A percentile compares a stretch with the other conserved stretches of the same genome.
Evolutionary conservation across 2,797 vertebrate species (phyloP).

Genomic region (Urocyon cinereoargenteus): DNA sequence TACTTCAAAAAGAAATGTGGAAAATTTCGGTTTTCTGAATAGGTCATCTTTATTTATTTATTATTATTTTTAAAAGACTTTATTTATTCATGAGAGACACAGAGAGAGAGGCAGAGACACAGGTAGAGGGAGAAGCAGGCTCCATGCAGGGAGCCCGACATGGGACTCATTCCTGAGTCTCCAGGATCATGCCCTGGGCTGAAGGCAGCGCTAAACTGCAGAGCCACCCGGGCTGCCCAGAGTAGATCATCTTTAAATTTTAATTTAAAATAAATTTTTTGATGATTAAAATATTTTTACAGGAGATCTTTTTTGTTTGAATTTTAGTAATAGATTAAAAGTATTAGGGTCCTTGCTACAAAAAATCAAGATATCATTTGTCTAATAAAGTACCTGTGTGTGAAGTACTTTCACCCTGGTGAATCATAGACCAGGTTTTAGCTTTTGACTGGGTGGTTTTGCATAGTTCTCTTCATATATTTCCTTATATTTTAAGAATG

Average conservation of each 20-base stretch:
- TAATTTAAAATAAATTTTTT: conserved; percentile 10
- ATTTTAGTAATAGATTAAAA: conserved; percentile 11
- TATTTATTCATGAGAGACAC: too few relatives aligned
- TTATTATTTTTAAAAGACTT: too few relatives aligned
- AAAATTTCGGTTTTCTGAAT: conserved; percentile 38
- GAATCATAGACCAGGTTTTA: background rate
- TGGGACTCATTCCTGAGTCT: too few relatives aligned
- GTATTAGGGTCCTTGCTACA: background rate
- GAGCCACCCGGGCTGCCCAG: too few relatives aligned
- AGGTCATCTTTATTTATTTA: background rate
- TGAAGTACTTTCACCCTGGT: background rate
- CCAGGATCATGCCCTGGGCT: too few relatives aligned
- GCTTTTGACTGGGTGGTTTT: background rate
- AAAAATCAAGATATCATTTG: conserved; percentile 17
- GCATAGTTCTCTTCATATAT: background rate
- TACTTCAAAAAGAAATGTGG: background rate
- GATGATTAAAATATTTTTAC: background rate
- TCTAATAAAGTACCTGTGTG: background rate
- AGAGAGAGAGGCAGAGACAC: too few relatives aligned
- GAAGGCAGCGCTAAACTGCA: too few relatives aligned
- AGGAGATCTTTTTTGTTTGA: background rate
- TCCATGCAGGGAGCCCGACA: too few relatives aligned
- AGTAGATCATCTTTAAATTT: background rate
- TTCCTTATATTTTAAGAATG: conserved; percentile 30
- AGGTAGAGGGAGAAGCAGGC: too few relatives aligned